These are phyloP conservation scores for Merluccius polli DNA, from an alignment of 2,797 vertebrate genomes.

Conservation along the genomic window DNA sequence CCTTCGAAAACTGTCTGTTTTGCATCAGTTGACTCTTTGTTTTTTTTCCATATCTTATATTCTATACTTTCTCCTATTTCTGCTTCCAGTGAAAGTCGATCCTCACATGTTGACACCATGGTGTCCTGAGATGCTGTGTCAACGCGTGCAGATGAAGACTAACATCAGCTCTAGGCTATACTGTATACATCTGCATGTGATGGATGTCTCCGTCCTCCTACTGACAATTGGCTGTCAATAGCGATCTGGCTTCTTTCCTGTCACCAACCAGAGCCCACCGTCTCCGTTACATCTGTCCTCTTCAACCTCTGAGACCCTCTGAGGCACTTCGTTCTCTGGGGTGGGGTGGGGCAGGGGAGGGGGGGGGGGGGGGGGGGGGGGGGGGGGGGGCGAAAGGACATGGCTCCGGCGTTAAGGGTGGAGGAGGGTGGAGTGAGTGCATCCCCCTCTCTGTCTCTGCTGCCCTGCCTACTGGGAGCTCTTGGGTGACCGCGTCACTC, in stretches of 20 bases:
- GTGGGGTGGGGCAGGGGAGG: constrained; percentile 12
- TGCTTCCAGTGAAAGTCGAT: not conserved
- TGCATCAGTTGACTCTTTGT: not conserved
- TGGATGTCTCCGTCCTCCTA: constrained; percentile 38
- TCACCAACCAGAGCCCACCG: constrained; percentile 48
- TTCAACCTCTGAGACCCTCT: constrained; percentile 60
- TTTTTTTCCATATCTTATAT: not conserved
- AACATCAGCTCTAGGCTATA: constrained; percentile 13
- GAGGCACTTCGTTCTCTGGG: constrained; percentile 43
- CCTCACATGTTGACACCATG: constrained; percentile 7
- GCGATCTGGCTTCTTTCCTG: constrained; percentile 44
- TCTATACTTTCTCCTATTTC: not conserved
- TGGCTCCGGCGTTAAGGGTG: constrained; percentile 51
- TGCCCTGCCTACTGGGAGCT: constrained; percentile 57
- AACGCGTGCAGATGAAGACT: constrained; percentile 4
- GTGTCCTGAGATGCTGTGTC: not conserved
- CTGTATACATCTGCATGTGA: constrained; percentile 24
- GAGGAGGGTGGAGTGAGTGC: too few species aligned
- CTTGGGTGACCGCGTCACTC: constrained; percentile 70
- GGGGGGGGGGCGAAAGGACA: constrained; percentile 41
- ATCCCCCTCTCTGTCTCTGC: constrained; percentile 49
- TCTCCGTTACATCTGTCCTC: constrained; percentile 67
- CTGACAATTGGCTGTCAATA: constrained; percentile 49
- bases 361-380: not conserved
- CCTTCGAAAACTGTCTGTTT: not conserved